A percentile compares a stretch with the other conserved stretches of the same genome.
These are phyloP conservation scores for Sceloporus tristichus DNA, from an alignment of 2,113 vertebrate genomes.

Conservation along the genomic window DNA sequence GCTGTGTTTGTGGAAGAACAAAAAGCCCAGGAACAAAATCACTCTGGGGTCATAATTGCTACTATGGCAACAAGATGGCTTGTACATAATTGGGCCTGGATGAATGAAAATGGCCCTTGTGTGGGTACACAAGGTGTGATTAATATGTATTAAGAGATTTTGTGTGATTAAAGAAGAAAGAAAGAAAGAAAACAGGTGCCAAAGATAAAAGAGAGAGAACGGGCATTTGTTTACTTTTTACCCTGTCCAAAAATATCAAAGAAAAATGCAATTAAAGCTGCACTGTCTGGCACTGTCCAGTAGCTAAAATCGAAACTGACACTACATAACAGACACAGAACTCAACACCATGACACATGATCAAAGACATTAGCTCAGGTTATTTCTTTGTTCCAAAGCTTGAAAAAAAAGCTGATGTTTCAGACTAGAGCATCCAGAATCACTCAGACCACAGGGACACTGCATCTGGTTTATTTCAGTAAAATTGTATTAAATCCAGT, in stretches of 20 bases:
- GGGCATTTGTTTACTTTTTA: background rate
- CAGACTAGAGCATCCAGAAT: background rate
- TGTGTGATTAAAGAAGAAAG: background rate
- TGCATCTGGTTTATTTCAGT: no score
- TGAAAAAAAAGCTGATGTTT: background rate
- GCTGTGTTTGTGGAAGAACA: slow-evolving; percentile 6
- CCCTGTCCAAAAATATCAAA: background rate
- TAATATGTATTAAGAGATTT: slow-evolving; percentile 6
- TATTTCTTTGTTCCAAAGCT: background rate
- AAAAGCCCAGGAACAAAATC: background rate
- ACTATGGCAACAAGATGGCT: slow-evolving; percentile 26
- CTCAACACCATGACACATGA: background rate
- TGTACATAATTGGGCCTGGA: slow-evolving; percentile 24
- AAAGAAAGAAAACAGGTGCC: background rate
- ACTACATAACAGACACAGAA: background rate
- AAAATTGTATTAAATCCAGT: background rate
- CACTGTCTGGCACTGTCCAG: no score
- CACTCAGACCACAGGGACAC: no score
- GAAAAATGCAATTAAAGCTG: background rate
- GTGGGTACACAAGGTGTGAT: slow-evolving; percentile 7
- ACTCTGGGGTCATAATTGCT: slow-evolving; percentile 10
- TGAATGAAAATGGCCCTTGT: slow-evolving; percentile 11
- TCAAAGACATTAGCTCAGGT: background rate
- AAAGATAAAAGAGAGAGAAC: slow-evolving; percentile 3
- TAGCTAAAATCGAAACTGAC: background rate